These are phyloP conservation scores for Natator depressus DNA, from an alignment of 2,113 vertebrate genomes.

Conservation along the genomic window DNA sequence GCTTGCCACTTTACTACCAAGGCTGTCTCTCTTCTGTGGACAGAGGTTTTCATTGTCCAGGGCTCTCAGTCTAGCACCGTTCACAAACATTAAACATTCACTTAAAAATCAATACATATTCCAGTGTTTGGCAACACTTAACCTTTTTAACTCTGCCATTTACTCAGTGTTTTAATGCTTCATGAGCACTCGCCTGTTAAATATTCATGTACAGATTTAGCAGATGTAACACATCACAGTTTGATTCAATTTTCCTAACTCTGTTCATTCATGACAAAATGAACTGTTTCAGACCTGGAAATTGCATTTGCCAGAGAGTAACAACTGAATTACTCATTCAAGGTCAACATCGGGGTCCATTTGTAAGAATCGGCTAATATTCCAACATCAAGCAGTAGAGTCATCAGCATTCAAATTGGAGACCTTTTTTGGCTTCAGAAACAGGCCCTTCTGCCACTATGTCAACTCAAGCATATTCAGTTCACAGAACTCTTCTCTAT, in stretches of 20 bases:
- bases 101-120: conserved; percentile 40
- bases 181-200: background rate
- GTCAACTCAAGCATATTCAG: accelerated
- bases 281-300: background rate
- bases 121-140: conserved; percentile 16
- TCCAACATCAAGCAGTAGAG: background rate
- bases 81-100: background rate
- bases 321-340: background rate
- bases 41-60: background rate
- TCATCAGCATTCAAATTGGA: accelerated
- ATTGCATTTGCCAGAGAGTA: background rate
- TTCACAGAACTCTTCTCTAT: accelerated
- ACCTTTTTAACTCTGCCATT: conserved; percentile 11
- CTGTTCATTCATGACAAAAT: background rate
- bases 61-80: background rate
- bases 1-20: background rate
- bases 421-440: background rate
- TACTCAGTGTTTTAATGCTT: conserved; percentile 35
- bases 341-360: background rate
- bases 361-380: background rate
- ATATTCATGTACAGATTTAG: background rate
- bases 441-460: accelerated
- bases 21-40: background rate
- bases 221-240: background rate
- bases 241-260: background rate